A percentile compares a stretch with the other conserved stretches of the same genome.
These are phyloP conservation scores for Caenorhabditis drosophilae DNA, from an alignment of 2,888 invertebrate genomes.

Conservation along the genomic window DNA sequence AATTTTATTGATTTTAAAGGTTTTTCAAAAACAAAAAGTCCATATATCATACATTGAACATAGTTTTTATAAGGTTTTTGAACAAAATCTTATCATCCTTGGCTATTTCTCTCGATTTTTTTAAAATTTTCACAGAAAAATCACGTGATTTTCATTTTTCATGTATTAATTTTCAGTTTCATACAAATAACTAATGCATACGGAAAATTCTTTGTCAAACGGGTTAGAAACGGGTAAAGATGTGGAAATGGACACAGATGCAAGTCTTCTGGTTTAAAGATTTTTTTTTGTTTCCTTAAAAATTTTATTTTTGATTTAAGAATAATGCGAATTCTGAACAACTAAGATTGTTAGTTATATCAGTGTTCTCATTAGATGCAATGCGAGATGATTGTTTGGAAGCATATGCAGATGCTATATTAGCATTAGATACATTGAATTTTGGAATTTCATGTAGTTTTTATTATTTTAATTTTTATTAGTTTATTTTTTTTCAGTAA, in stretches of 20 bases:
- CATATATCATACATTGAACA: too few species aligned
- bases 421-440: background rate
- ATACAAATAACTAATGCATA: too few species aligned
- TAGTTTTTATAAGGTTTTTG: too few species aligned
- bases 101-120: too few species aligned
- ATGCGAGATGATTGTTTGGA: background rate
- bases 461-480: background rate
- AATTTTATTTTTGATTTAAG: constrained; percentile 1
- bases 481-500: background rate
- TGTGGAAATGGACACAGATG: background rate
- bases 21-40: too few species aligned
- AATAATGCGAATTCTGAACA: background rate
- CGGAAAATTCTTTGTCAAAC: background rate
- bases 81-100: too few species aligned
- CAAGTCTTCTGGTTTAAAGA: background rate
- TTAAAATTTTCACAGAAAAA: too few species aligned
- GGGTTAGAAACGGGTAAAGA: constrained; percentile 5
- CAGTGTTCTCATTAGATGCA: background rate
- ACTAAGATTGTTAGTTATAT: background rate
- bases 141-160: background rate
- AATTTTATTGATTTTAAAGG: too few species aligned
- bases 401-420: constrained; percentile 1
- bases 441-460: background rate
- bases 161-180: too few species aligned
- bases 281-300: background rate